Conservation (phyloP, 2,888 invertebrate species). For the Nebria salina region DNA sequence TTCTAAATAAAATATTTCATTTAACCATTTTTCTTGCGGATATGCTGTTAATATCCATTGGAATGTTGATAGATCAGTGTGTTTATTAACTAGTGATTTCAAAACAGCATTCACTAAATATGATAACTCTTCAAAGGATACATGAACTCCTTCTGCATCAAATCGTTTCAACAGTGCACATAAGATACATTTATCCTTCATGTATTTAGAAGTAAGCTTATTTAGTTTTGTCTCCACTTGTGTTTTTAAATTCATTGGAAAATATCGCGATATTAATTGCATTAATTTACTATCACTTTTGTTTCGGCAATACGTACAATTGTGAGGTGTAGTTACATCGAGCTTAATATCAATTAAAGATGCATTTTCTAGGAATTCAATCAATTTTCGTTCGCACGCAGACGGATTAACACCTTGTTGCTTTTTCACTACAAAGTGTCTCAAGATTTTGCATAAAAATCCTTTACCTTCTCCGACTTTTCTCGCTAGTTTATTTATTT, state of each 20-base stretch:
- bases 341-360: not conserved
- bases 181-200: conserved; percentile 44
- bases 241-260: not conserved
- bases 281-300: not conserved
- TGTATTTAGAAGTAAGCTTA: conserved; percentile 36
- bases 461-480: conserved; percentile 34
- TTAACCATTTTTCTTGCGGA: conserved; percentile 50
- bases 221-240: not conserved
- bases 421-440: not conserved
- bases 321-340: conserved; percentile 22
- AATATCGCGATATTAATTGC: not conserved
- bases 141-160: conserved; percentile 47
- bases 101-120: conserved; percentile 48
- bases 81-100: conserved; percentile 32
- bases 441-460: not conserved
- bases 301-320: conserved; percentile 10
- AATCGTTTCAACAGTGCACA: conserved; percentile 47
- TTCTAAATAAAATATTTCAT: conserved; percentile 50
- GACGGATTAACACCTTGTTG: not conserved
- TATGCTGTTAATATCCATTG: conserved; percentile 51
- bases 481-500: conserved; percentile 31
- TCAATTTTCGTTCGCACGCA: not conserved
- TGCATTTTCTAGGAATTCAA: not conserved
- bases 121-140: conserved; percentile 48
- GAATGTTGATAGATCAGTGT: conserved; percentile 42